Evolutionary conservation across 2,797 vertebrate species (phyloP), one percentile per base, ranked within the genome.

Genomic region (Aulostomus chinensis): DNA sequence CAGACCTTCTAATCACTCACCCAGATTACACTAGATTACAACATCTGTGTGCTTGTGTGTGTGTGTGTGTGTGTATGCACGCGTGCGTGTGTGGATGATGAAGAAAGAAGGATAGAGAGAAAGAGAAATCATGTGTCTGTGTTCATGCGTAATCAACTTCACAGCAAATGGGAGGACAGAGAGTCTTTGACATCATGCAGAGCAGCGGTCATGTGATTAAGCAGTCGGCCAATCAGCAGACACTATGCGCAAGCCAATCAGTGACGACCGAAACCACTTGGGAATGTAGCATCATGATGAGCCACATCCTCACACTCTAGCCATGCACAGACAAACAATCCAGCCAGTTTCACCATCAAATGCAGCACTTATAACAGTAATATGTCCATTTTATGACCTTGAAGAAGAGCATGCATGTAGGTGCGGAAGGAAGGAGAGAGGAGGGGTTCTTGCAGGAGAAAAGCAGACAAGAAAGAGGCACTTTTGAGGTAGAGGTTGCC

Each of bases 1-100:
- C 55, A 81, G 75, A 56, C 72, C 50, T 71, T 76, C 64, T 83
- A 83, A 86, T 81, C 84, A 73, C 77, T 78, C 66, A 36, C 22
- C 55, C 78, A 40, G 83, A 86, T 88, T 85, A 85, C 56, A 71
- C 54, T 67, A 86, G 80, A 86, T 86, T 86, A 86, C 75, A 70
- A 67, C 65, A 85, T 81, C 63, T 52, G 40, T 47, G 51, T 22
- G 55, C 9, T 17, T 41, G 36, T 48, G 64, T 32, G n/a, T 45
- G 28, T 39, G 31, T 32, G 58, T 24, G 38, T 41, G 22, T 34
- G 38, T 28, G 33, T 18, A 21, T 37, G 25, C 9, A 25, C 22
- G 20, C 40, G 51, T 36, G 39, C 25, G 37, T 40, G 45, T 24
- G 21, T 16, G 16, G 15, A 2, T 40, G 47, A 43, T 30, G 33